These are phyloP conservation scores for Dicerorhinus sumatrensis DNA, from an alignment of 2,113 vertebrate species.

Conservation along the genomic window DNA sequence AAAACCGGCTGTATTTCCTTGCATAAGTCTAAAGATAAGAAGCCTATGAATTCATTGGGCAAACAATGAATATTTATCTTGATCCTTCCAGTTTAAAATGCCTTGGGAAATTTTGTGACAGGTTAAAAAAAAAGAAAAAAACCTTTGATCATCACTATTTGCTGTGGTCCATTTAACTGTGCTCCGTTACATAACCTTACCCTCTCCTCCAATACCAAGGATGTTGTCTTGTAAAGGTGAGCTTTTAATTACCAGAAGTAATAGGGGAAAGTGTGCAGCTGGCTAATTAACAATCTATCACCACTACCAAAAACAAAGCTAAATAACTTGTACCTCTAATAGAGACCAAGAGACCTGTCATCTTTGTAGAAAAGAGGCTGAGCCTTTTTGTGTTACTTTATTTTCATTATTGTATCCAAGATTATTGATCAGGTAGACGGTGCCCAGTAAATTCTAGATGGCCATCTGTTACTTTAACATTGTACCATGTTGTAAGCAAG, in stretches of 20 bases:
- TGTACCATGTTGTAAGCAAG: not conserved
- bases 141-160: not conserved
- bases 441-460: not conserved
- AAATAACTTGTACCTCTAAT: not conserved
- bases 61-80: not conserved
- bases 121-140: not conserved
- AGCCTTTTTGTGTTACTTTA: not conserved
- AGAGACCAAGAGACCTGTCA: not conserved
- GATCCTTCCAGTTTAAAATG: not conserved
- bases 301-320: not conserved
- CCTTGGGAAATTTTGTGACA: not conserved
- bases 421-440: not conserved
- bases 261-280: not conserved
- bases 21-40: not conserved
- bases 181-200: not conserved
- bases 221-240: not conserved
- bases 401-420: not conserved
- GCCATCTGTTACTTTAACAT: not conserved
- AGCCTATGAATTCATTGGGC: not conserved
- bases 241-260: slow-evolving; percentile 10
- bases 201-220: not conserved
- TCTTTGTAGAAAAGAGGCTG: not conserved
- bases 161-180: not conserved
- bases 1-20: not conserved
- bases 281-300: slow-evolving; percentile 19